Percentiles rank a stretch among this genome's conserved stretches.
phyloP scores from a whole-genome alignment of 2,113 vertebrate species.

The Tragelaphus imberbis region DNA sequence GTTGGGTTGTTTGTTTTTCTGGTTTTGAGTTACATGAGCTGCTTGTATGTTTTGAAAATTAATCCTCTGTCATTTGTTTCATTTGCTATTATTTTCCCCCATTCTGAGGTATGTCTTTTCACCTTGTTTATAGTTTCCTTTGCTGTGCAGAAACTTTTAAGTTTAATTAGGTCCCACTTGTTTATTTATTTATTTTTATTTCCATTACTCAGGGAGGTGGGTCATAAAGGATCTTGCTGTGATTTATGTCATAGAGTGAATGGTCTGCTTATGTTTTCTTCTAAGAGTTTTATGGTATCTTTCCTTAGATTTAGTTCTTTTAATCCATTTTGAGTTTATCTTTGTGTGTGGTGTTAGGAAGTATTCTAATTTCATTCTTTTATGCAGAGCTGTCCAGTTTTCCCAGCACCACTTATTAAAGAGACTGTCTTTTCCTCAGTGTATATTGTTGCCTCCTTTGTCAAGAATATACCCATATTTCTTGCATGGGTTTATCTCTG shows the following conservation, averaged over 20 bases:
- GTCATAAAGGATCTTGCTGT: neutral
- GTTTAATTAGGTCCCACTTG: neutral
- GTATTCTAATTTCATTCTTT: neutral
- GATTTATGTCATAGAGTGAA: neutral
- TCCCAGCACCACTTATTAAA: neutral
- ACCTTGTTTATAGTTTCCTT: neutral
- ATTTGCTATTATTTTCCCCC: neutral
- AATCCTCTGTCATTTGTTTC: neutral
- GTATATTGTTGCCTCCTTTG: neutral
- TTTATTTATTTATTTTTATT: neutral
- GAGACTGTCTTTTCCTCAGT: neutral
- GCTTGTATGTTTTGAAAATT: neutral
- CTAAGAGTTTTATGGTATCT: neutral
- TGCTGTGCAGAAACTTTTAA: neutral
- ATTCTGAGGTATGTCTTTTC: neutral
- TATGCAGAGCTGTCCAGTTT: neutral
- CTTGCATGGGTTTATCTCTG: neutral
- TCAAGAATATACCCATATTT: neutral
- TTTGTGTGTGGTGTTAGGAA: neutral
- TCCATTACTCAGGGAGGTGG: neutral
- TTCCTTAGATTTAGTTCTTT: neutral
- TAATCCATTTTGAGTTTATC: neutral
- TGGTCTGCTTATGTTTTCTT: neutral
- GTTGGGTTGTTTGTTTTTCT: neutral
- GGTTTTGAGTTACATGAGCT: neutral